Evolutionary conservation across 2,888 invertebrate species (phyloP).

Genomic region (Calliopum simillimum): DNA sequence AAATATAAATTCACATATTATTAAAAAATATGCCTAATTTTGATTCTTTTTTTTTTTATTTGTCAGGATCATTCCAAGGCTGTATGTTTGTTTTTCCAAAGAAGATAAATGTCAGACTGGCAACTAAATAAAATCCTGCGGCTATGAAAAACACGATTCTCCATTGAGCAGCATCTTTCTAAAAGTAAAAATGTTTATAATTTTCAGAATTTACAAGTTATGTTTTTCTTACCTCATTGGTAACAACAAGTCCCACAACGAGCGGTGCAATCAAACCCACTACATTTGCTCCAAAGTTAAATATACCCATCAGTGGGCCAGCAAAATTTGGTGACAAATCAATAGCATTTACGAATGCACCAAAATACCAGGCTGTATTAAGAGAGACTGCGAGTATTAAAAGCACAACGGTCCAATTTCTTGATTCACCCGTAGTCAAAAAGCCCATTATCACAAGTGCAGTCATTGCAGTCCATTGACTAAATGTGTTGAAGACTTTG

Average conservation of each 20-base stretch:
- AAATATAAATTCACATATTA: too few relatives aligned
- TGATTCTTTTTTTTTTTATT: too few relatives aligned
- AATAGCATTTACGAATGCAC: slow-evolving; percentile 82
- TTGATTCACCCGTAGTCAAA: slow-evolving; percentile 54
- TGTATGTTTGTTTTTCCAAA: too few relatives aligned
- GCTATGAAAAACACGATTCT: too few relatives aligned
- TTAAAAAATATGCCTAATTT: too few relatives aligned
- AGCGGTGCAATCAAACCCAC: too few relatives aligned
- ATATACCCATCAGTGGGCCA: slow-evolving; percentile 84
- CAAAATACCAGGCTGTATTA: slow-evolving; percentile 78
- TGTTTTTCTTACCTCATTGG: too few relatives aligned
- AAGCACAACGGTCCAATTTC: slow-evolving; percentile 71
- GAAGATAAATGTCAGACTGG: too few relatives aligned
- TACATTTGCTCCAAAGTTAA: slow-evolving; percentile 70
- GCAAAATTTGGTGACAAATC: slow-evolving; percentile 85
- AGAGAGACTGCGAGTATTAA: slow-evolving; percentile 77
- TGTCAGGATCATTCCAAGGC: too few relatives aligned
- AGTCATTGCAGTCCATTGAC: slow-evolving; percentile 75
- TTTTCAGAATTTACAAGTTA: too few relatives aligned
- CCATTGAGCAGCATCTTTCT: not conserved
- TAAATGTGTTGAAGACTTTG: slow-evolving; percentile 69
- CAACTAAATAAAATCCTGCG: too few relatives aligned
- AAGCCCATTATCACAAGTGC: slow-evolving; percentile 73
- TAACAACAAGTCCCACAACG: too few relatives aligned
- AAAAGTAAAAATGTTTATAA: not conserved